Base-by-base conservation (phyloP, 2,888 invertebrate genomes). In the Ptychoptera albimana region DNA sequence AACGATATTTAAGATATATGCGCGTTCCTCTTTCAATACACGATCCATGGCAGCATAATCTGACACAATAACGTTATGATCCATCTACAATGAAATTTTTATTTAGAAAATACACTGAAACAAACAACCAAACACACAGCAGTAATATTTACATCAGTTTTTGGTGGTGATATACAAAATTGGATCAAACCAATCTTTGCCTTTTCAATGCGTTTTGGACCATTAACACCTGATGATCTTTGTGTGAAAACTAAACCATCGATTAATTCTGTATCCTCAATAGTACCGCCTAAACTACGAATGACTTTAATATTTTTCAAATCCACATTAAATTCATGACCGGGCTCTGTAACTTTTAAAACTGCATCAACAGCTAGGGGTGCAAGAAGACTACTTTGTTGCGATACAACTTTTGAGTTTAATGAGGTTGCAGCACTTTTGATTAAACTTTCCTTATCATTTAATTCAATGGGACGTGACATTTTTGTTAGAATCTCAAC, bases 31-130 rank as follows among this genome's bases (percentile, higher is more conserved):
- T 60, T 93, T 87, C 47, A 99, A 66, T 1, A 98, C 92, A 46
- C 98, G 78, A 65, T 99, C 98, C 98, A 99, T 99, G 42, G 96
- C 96, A n/a, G 96, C 81, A 64, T 99, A 99, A 64, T 99, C 98
- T 0, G 94, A 91, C 15, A 99, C 92, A 54, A 99, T 77, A 3
- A 89, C 83, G 60, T 83, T 92, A 68, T 92, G 91, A 58, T 93
- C 92, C 91, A 94, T 93, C 81, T 85, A 55, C 13, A 60, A 60
- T 46, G 45, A 42, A 37, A 12, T n/a, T n/a, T n/a, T n/a, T n/a
- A n/a, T n/a, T n/a, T n/a, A 44, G 6, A 44, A 29, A 31, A 41
- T 39, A 47, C 12, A 8, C 45, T 37, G 13, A 14, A 10, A 41
- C n/a, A 31, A 6, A 32, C 6, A 32, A 10, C 13, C 9, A 34